Evolutionary conservation across 2,888 invertebrate species (phyloP).

Genomic region (Pollenia angustigena): DNA sequence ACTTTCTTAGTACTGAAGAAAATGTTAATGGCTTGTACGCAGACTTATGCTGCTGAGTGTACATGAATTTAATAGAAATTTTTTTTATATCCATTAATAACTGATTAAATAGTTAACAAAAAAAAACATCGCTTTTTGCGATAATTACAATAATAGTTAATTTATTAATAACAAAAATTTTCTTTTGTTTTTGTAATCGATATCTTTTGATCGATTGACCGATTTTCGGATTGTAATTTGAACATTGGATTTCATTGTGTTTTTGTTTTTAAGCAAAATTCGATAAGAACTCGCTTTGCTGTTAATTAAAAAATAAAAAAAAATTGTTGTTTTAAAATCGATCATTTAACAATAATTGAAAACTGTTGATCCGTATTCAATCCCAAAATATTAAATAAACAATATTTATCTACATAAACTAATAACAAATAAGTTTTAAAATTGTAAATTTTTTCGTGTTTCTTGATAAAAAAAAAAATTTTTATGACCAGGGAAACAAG

Average conservation of each 20-base stretch:
- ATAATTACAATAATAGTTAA: no score
- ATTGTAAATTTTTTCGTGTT: not conserved
- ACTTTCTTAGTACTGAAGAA: no score
- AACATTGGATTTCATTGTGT: conserved; percentile 21
- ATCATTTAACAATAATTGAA: not conserved
- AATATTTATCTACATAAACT: not conserved
- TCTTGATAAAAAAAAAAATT: conserved; percentile 15
- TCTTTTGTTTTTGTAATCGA: not conserved
- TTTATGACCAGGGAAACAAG: no score
- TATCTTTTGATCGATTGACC: not conserved
- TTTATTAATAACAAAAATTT: no score
- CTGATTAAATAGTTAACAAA: no score
- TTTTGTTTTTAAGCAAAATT: not conserved
- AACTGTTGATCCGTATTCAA: not conserved
- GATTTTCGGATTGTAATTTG: conserved; percentile 1
- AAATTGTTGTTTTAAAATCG: not conserved
- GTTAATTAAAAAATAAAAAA: not conserved
- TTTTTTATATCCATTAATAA: no score
- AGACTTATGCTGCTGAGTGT: no score
- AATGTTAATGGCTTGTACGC: no score
- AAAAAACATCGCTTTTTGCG: no score
- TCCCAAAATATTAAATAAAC: not conserved
- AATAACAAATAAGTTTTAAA: not conserved
- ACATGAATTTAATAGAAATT: no score
- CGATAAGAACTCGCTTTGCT: not conserved